A percentile compares a stretch with the other conserved stretches of the same genome.
Evolutionary conservation across 1,140 invertebrate genomes (phyloP).

Genomic region (Bombus balteatus): DNA sequence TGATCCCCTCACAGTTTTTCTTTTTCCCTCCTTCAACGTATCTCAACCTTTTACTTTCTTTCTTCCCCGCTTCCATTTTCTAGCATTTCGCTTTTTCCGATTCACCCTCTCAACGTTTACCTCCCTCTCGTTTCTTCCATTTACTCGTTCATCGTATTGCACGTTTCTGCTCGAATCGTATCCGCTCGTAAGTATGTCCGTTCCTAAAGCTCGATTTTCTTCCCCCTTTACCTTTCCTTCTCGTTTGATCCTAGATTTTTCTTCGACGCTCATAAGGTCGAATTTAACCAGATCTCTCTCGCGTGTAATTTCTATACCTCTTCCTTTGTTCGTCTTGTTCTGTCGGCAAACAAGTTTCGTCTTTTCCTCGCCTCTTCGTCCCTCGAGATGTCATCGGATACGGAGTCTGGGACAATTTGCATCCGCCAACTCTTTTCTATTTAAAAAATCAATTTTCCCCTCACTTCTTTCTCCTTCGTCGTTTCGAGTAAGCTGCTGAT

Average conservation of each 20-base stretch:
- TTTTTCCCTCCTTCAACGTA: neutral
- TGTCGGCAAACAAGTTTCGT: neutral
- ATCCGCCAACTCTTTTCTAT: neutral
- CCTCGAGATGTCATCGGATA: neutral
- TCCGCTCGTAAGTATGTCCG: neutral
- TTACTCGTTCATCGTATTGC: neutral
- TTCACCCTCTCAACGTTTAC: neutral
- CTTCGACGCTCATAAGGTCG: neutral
- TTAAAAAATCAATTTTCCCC: neutral
- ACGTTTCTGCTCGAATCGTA: neutral
- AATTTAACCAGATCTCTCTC: slow-evolving; percentile 7
- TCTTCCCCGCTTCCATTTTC: neutral
- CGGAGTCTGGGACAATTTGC: neutral
- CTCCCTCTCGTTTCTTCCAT: neutral
- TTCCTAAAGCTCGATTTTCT: neutral
- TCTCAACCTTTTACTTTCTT: neutral
- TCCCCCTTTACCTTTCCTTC: neutral
- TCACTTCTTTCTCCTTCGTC: neutral
- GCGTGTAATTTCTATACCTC: slow-evolving; percentile 14
- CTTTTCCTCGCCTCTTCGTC: neutral
- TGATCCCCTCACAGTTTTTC: neutral
- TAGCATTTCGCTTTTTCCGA: neutral
- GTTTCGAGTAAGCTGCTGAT: neutral
- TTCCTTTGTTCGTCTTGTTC: neutral
- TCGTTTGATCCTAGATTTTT: slow-evolving; percentile 3